Conservation (phyloP, 1,140 invertebrate species). For the Caenorhabditis tropicalis region DNA sequence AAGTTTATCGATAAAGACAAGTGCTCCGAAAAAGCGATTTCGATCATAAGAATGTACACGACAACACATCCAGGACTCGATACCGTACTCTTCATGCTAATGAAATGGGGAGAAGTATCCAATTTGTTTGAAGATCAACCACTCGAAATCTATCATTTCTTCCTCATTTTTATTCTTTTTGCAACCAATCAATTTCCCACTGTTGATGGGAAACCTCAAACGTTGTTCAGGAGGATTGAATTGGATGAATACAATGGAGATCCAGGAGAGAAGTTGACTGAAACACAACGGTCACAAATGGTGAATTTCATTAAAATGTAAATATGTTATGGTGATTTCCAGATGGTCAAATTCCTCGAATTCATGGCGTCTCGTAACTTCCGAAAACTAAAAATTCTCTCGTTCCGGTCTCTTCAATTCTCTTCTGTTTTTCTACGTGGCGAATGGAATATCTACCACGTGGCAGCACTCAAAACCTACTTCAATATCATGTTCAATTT, state of each 20-base stretch:
- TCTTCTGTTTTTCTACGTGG: slow-evolving; percentile 28
- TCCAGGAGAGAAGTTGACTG: background rate
- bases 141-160: background rate
- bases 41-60: background rate
- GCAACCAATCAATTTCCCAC: background rate
- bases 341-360: slow-evolving; percentile 49
- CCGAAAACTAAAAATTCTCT: background rate
- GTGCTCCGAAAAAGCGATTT: background rate
- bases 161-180: slow-evolving; percentile 6
- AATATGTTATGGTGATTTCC: background rate
- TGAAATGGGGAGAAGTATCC: background rate
- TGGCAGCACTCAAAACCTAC: slow-evolving; percentile 39
- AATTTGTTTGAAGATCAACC: background rate
- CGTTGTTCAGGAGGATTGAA: background rate
- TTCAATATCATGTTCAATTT: slow-evolving; percentile 48
- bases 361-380: slow-evolving; percentile 32
- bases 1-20: background rate
- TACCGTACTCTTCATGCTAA: background rate
- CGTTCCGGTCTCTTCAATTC: slow-evolving; percentile 9
- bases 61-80: background rate
- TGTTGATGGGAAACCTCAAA: background rate
- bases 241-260: background rate
- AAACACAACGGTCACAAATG: background rate
- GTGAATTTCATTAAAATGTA: background rate
- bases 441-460: slow-evolving; percentile 36